Percentiles rank a stretch among this genome's conserved stretches.
Evolutionary conservation across 1,140 invertebrate genomes (phyloP).

Genomic region (Megathymus violae): DNA sequence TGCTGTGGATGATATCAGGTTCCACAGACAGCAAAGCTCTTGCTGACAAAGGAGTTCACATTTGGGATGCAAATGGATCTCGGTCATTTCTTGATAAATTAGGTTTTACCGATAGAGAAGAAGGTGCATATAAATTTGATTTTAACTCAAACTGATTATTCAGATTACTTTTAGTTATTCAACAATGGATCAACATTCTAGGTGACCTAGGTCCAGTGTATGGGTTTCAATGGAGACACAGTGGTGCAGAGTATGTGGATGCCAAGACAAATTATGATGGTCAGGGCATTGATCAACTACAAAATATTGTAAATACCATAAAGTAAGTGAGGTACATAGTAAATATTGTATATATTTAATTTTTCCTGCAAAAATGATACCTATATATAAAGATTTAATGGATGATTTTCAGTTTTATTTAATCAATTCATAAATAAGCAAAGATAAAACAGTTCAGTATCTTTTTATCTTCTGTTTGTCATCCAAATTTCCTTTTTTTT

Average conservation of each 20-base stretch:
- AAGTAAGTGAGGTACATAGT: too few species aligned
- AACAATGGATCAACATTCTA: slow-evolving; percentile 48
- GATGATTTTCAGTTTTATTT: not conserved
- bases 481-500: too few species aligned
- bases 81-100: slow-evolving; percentile 94
- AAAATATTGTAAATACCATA: slow-evolving; percentile 93
- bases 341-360: slow-evolving; percentile 2
- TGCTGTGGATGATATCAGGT: slow-evolving; percentile 98
- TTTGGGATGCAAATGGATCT: slow-evolving; percentile 99
- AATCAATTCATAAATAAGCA: too few species aligned
- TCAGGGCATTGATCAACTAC: slow-evolving; percentile 97
- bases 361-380: too few species aligned
- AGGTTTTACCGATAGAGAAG: slow-evolving; percentile 94
- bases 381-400: too few species aligned
- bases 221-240: slow-evolving; percentile 99
- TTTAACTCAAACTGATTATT: too few species aligned
- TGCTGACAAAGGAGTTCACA: slow-evolving; percentile 93
- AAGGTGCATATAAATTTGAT: slow-evolving; percentile 85
- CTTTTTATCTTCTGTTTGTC: too few species aligned
- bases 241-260: slow-evolving; percentile 95
- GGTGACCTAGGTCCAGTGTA: slow-evolving; percentile 99
- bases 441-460: too few species aligned
- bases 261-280: slow-evolving; percentile 93
- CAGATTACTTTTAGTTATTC: not conserved
- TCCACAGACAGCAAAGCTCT: slow-evolving; percentile 96